phyloP scores from a whole-genome alignment of 1,140 invertebrate genomes.

The Phymastichus coffea region DNA sequence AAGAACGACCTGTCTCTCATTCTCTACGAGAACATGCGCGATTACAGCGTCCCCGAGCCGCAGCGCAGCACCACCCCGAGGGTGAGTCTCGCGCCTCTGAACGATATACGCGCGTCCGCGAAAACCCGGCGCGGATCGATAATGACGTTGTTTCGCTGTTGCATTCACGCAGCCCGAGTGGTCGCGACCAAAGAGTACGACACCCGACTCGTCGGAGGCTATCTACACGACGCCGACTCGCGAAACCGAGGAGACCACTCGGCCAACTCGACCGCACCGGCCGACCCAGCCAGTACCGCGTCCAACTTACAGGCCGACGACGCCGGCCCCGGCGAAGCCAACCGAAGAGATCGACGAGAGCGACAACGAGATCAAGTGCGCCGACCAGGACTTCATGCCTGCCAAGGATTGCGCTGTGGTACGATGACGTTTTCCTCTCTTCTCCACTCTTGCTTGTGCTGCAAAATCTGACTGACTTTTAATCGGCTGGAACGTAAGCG shows the following conservation, averaged over 20 bases:
- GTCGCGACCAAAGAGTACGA: constrained; percentile 67
- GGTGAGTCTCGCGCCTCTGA: constrained; percentile 46
- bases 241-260: constrained; percentile 38
- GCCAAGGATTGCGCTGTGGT: constrained; percentile 67
- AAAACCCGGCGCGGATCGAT: not conserved
- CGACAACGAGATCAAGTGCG: constrained; percentile 54
- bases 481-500: no score
- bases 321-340: constrained; percentile 27
- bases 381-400: constrained; percentile 65
- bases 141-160: not conserved
- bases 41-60: constrained; percentile 73
- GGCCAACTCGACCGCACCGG: constrained; percentile 8
- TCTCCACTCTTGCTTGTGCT: no score
- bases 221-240: constrained; percentile 26
- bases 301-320: constrained; percentile 18
- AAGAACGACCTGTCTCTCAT: constrained; percentile 72
- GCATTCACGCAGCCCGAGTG: constrained; percentile 63
- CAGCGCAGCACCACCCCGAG: constrained; percentile 68
- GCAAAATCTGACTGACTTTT: no score
- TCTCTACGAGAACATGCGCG: constrained; percentile 71
- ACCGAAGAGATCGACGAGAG: constrained; percentile 47
- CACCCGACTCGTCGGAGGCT: constrained; percentile 49
- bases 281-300: constrained; percentile 22
- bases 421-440: constrained; percentile 32
- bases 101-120: not conserved